Conservation (phyloP, 2,888 invertebrate genomes). For the Odiellus spinosus region DNA sequence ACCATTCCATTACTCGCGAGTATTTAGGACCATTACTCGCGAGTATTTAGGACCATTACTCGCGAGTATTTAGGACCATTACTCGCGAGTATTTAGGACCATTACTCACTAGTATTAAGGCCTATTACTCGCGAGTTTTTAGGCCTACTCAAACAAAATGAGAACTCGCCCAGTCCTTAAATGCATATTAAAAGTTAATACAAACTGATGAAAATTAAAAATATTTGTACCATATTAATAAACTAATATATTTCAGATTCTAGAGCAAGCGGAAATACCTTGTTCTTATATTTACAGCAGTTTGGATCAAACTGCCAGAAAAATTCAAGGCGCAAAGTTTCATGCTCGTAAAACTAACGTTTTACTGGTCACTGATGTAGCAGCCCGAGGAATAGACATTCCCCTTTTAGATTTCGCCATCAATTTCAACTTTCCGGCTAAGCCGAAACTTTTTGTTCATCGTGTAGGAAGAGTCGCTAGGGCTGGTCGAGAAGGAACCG, state of each 20-base stretch:
- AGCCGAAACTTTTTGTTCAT: slow-evolving; percentile 93
- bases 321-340: slow-evolving; percentile 84
- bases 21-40: too few species aligned
- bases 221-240: too few species aligned
- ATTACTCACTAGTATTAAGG: too few species aligned
- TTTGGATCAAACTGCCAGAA: slow-evolving; percentile 81
- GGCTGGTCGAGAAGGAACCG: slow-evolving; percentile 78
- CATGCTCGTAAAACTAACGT: slow-evolving; percentile 49
- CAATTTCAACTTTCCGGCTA: slow-evolving; percentile 92
- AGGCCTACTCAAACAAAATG: too few species aligned
- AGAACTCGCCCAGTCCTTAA: too few species aligned
- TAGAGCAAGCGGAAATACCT: slow-evolving; percentile 57
- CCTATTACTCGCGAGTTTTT: too few species aligned
- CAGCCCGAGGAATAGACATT: slow-evolving; percentile 93
- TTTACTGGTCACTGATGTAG: slow-evolving; percentile 90
- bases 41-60: too few species aligned
- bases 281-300: slow-evolving; percentile 87
- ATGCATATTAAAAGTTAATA: too few species aligned
- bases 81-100: too few species aligned
- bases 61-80: too few species aligned
- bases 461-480: slow-evolving; percentile 87
- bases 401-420: slow-evolving; percentile 90
- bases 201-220: too few species aligned
- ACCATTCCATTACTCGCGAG: too few species aligned
- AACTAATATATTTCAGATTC: slow-evolving; percentile 42